Evolutionary conservation across 2,797 vertebrate species (phyloP), one percentile per base, ranked within the genome.

Genomic region (Trachurus trachurus): DNA sequence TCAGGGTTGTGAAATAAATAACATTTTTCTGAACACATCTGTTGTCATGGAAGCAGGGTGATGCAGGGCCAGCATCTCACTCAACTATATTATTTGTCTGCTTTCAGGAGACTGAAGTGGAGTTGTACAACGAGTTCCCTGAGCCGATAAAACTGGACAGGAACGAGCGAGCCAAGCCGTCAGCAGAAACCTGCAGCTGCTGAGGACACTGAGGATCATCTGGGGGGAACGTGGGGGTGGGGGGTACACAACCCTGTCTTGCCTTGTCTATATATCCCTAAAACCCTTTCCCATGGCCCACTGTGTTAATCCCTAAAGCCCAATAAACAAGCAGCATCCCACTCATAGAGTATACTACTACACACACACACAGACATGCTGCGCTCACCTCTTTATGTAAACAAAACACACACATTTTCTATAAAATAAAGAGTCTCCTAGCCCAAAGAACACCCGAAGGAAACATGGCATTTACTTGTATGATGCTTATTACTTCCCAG

Each of bases 111-210:
- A 99, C 97, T 0, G 98, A 99, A 91, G 98, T 99, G 95, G 98
- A 99, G 95, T 92, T 99, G 94, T 99, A 99, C 96, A 99, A 99
- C 0, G 98, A 99, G 94, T 99, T 99, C 89, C 98, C 98, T 0
- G 98, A 99, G 90, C 98, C 98, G 16, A 99, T 99, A 92, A 99
- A 99, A 95, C 96, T 99, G 95, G 97, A 98, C 94, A 97, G 97
- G 95, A 99, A 96, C 0, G 97, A 98, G 90, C 96, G 97, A 89
- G 96, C 96, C 88, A 99, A 98, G 95, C 93, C 96, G 59, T 96
- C 97, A 44, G 96, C 96, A 0, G 98, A 99, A 90, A 95, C 95
- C 93, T 99, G 98, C 96, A 99, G 98, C 95, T 99, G 98, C 97
- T 99, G 97, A 99, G 94, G 94, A 92, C 90, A 92, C 92, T 66